phyloP scores from a whole-genome alignment of 2,113 vertebrate species.

The Xiphophorus hellerii region DNA sequence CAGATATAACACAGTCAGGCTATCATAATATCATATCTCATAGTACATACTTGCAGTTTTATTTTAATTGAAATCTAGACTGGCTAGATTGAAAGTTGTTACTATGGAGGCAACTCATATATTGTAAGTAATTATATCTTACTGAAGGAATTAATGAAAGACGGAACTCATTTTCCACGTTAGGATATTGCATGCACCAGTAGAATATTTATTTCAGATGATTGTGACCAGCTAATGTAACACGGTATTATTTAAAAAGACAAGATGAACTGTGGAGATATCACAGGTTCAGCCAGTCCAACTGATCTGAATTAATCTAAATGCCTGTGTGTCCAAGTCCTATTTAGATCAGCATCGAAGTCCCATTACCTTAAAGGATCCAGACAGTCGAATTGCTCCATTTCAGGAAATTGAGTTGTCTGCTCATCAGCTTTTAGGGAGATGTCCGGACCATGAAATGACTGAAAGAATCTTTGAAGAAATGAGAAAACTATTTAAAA shows the following conservation, averaged over 20 bases:
- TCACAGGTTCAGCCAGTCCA: background rate
- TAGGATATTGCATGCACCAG: background rate
- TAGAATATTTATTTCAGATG: constrained; percentile 13
- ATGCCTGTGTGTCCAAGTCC: constrained; percentile 6
- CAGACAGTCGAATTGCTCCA: constrained; percentile 15
- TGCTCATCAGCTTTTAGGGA: constrained; percentile 23
- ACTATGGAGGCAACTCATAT: constrained; percentile 33
- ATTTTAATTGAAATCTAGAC: constrained; percentile 58
- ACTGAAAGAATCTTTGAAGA: constrained; percentile 8
- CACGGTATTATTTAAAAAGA: constrained; percentile 1
- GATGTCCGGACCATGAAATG: background rate
- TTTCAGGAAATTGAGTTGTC: background rate
- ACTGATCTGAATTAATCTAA: constrained; percentile 6
- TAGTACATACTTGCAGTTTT: constrained; percentile 32
- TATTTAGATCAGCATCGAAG: constrained; percentile 14
- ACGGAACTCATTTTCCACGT: constrained; percentile 41
- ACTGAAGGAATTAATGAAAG: constrained; percentile 59
- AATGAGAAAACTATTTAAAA: constrained; percentile 28
- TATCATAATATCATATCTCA: constrained; percentile 34
- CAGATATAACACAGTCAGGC: constrained; percentile 1
- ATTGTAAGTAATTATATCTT: constrained; percentile 49
- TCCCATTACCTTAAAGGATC: background rate
- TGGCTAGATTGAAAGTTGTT: constrained; percentile 38
- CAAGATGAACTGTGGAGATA: constrained; percentile 5
- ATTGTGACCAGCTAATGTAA: constrained; percentile 12